phyloP scores from a whole-genome alignment of 2,888 invertebrate species.

The Mechanitis messenoides region DNA sequence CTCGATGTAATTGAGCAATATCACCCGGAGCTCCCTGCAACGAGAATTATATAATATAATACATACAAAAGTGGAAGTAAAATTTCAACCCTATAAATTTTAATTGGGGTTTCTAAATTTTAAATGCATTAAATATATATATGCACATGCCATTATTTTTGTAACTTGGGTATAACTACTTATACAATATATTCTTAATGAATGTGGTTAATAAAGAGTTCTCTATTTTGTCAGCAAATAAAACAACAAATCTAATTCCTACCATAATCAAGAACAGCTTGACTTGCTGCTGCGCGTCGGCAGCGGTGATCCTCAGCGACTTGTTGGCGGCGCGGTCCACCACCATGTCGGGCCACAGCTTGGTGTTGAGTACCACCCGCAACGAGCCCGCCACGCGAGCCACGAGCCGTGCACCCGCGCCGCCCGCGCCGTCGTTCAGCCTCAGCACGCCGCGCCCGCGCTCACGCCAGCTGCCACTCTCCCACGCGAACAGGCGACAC shows the following conservation, averaged over 20 bases:
- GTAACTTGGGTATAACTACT: too few relatives aligned
- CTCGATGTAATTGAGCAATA: constrained; percentile 56
- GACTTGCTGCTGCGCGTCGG: constrained; percentile 87
- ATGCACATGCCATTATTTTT: too few relatives aligned
- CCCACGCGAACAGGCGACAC: constrained; percentile 93
- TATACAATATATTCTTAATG: too few relatives aligned
- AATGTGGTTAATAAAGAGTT: too few relatives aligned
- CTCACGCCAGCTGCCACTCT: constrained; percentile 92
- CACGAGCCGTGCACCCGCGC: constrained; percentile 84
- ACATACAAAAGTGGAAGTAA: too few relatives aligned
- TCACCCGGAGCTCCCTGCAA: constrained; percentile 63
- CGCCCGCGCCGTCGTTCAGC: constrained; percentile 82
- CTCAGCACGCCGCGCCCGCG: constrained; percentile 92
- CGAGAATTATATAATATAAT: too few relatives aligned
- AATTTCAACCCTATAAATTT: too few relatives aligned
- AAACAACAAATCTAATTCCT: constrained; percentile 34
- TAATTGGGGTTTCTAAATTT: too few relatives aligned
- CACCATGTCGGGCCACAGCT: constrained; percentile 95
- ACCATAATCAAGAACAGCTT: constrained; percentile 92
- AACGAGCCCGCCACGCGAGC: constrained; percentile 93
- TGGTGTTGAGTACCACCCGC: constrained; percentile 93
- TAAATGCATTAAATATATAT: too few relatives aligned
- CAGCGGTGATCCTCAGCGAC: constrained; percentile 91
- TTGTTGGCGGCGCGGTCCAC: constrained; percentile 91
- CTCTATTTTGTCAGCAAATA: background rate